Conservation (phyloP, 2,888 invertebrate species). For the Cylloceria caligata region DNA sequence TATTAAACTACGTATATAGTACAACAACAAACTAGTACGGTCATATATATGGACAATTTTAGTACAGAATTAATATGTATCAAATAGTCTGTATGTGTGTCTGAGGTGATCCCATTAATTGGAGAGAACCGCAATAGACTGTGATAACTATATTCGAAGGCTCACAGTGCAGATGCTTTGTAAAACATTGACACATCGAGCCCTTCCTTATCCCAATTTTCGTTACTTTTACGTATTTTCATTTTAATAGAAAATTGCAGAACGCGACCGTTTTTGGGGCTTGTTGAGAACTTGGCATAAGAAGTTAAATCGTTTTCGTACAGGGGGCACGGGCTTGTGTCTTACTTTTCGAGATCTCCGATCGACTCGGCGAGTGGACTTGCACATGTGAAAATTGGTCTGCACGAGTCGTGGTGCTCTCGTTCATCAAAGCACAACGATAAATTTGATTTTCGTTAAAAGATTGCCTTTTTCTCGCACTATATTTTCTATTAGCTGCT, state of each 20-base stretch:
- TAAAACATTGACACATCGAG: slow-evolving; percentile 66
- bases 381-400: slow-evolving; percentile 67
- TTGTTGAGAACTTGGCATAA: slow-evolving; percentile 37
- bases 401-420: slow-evolving; percentile 68
- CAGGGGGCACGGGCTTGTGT: slow-evolving; percentile 11
- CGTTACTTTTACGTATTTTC: slow-evolving; percentile 54
- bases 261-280: slow-evolving; percentile 12
- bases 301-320: slow-evolving; percentile 39
- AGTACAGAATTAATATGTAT: slow-evolving; percentile 60
- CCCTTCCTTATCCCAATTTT: slow-evolving; percentile 11
- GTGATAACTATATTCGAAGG: slow-evolving; percentile 64
- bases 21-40: slow-evolving; percentile 63
- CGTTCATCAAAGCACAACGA: slow-evolving; percentile 66
- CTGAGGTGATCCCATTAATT: slow-evolving; percentile 21
- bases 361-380: slow-evolving; percentile 53
- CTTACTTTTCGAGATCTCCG: slow-evolving; percentile 28
- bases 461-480: slow-evolving; percentile 40
- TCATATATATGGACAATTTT: slow-evolving; percentile 62
- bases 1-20: slow-evolving; percentile 58
- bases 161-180: slow-evolving; percentile 66
- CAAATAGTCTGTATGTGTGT: slow-evolving; percentile 46
- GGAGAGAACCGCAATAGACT: slow-evolving; percentile 62
- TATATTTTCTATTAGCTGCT: slow-evolving; percentile 48
- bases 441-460: slow-evolving; percentile 67
- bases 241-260: slow-evolving; percentile 62